Evolutionary conservation across 2,888 invertebrate species (phyloP).

Genomic region (Synergus itoensis): DNA sequence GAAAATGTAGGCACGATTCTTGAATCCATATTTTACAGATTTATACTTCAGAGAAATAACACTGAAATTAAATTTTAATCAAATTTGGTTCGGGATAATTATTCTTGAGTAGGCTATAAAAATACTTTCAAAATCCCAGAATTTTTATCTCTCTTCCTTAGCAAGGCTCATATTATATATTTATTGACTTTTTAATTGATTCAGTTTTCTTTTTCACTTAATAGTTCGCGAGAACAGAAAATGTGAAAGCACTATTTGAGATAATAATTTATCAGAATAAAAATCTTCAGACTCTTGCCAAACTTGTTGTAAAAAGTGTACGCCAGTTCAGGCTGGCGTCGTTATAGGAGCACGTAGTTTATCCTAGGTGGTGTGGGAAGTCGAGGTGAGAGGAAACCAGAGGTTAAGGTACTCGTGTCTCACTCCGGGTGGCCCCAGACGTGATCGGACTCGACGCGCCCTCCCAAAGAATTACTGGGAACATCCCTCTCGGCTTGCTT

Average conservation of each 20-base stretch:
- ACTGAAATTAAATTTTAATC: not conserved
- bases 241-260: not conserved
- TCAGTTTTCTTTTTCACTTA: not conserved
- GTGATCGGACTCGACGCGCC: slow-evolving; percentile 72
- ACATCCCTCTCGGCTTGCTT: slow-evolving; percentile 66
- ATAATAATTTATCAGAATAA: slow-evolving; percentile 19
- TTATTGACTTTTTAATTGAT: not conserved
- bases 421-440: slow-evolving; percentile 62
- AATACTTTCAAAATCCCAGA: no score
- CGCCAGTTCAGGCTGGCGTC: slow-evolving; percentile 27
- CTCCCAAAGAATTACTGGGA: slow-evolving; percentile 69
- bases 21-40: slow-evolving; percentile 47
- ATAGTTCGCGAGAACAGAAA: not conserved
- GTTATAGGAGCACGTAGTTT: slow-evolving; percentile 36
- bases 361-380: slow-evolving; percentile 30
- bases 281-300: slow-evolving; percentile 13
- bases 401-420: slow-evolving; percentile 73
- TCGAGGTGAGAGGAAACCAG: slow-evolving; percentile 62
- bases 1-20: slow-evolving; percentile 46
- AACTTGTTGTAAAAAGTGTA: slow-evolving; percentile 38
- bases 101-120: not conserved
- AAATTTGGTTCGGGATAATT: not conserved
- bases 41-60: slow-evolving; percentile 43
- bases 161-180: not conserved
- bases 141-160: not conserved